Evolutionary conservation across 2,888 invertebrate species (phyloP).

Genomic region (Coelopa pilipes): DNA sequence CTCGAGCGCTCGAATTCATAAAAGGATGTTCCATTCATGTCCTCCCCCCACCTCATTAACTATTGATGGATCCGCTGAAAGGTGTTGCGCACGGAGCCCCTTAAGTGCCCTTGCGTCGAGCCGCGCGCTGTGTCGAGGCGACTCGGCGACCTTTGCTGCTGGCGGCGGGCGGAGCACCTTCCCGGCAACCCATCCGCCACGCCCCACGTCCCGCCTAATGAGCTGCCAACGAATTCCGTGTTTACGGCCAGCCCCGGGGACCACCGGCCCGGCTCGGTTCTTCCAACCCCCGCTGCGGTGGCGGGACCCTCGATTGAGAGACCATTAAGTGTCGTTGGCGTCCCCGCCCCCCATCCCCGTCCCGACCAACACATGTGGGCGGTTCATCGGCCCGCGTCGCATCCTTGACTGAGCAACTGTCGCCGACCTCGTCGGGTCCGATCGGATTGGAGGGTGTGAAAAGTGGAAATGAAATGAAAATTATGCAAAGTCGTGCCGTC

Average conservation of each 20-base stretch:
- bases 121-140: too few species aligned
- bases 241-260: not conserved
- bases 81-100: not conserved
- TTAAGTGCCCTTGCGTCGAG: too few species aligned
- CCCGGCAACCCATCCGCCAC: not conserved
- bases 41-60: not conserved
- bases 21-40: too few species aligned
- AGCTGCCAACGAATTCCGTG: conserved; percentile 8
- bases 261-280: too few species aligned
- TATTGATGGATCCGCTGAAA: conserved; percentile 16
- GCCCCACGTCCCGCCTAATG: conserved; percentile 24
- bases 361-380: too few species aligned
- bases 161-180: not conserved
- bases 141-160: too few species aligned
- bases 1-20: too few species aligned
- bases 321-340: not conserved
- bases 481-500: conserved; percentile 24
- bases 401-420: conserved; percentile 25
- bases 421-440: conserved; percentile 2
- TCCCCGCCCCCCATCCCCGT: too few species aligned
- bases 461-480: conserved; percentile 32
- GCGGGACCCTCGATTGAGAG: not conserved
- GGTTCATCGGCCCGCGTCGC: conserved; percentile 22
- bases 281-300: not conserved
- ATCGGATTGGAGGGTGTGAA: conserved; percentile 22